phyloP scores from a whole-genome alignment of 2,797 vertebrate species.

The Danio choprae region DNA sequence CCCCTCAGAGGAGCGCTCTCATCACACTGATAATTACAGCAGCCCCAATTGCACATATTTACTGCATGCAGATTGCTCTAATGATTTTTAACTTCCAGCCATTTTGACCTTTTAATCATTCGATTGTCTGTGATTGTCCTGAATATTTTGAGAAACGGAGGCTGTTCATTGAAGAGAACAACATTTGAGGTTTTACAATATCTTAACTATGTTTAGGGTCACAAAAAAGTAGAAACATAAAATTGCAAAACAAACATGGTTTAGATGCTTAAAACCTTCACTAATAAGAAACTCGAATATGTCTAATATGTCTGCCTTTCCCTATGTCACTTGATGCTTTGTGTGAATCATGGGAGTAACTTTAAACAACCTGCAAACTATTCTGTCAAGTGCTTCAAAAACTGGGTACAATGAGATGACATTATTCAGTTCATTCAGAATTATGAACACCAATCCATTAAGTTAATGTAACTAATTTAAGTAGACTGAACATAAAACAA shows the following conservation, averaged over 20 bases:
- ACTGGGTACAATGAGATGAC: too few relatives aligned
- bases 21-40: conserved; percentile 59
- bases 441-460: too few relatives aligned
- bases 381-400: too few relatives aligned
- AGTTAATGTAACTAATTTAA: too few relatives aligned
- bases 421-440: too few relatives aligned
- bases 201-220: not conserved
- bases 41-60: conserved; percentile 36
- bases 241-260: not conserved
- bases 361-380: too few relatives aligned
- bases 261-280: not conserved
- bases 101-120: conserved; percentile 48
- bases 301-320: too few relatives aligned
- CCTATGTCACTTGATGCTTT: too few relatives aligned
- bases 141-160: conserved; percentile 11
- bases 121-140: conserved; percentile 31
- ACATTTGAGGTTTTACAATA: not conserved
- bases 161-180: not conserved
- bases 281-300: not conserved
- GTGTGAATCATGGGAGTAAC: too few relatives aligned
- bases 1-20: conserved; percentile 48
- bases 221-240: not conserved
- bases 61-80: conserved; percentile 49
- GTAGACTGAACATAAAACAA: too few relatives aligned
- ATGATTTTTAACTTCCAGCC: conserved; percentile 57